These are phyloP conservation scores for Tupiocoris notatus DNA, from an alignment of 2,888 invertebrate species.

Conservation along the genomic window DNA sequence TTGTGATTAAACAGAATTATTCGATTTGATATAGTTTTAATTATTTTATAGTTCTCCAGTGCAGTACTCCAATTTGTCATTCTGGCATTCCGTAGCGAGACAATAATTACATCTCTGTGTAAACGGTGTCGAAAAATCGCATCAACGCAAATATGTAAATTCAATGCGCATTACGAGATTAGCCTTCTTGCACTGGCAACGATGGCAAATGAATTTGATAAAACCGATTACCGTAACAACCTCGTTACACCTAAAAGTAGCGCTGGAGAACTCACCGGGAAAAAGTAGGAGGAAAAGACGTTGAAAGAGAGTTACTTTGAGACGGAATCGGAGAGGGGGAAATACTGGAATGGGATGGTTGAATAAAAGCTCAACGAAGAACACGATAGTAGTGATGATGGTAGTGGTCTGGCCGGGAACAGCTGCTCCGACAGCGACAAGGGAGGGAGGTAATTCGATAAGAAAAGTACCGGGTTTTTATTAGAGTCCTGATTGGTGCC, in stretches of 20 bases:
- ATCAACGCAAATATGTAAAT: no score
- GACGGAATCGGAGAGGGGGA: neutral
- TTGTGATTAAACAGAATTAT: no score
- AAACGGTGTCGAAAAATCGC: no score
- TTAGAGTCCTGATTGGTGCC: slow-evolving; percentile 4
- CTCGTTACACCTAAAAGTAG: neutral
- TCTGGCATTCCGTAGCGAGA: no score
- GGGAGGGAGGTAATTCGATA: neutral
- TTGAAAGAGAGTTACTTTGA: neutral
- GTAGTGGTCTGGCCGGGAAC: neutral
- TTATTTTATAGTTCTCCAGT: no score
- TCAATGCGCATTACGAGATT: no score
- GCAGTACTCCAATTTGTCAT: no score
- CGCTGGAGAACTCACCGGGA: neutral
- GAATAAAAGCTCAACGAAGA: neutral
- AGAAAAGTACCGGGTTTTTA: slow-evolving; percentile 3
- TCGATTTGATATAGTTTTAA: no score
- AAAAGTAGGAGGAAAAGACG: neutral
- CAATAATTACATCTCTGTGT: no score
- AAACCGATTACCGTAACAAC: neutral
- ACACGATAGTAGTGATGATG: neutral
- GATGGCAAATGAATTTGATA: neutral
- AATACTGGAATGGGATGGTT: neutral
- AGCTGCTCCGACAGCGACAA: neutral
- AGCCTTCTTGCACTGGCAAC: neutral